Evolutionary conservation across 2,888 invertebrate genomes (phyloP).

Genomic region (Temnothorax rugatulus): DNA sequence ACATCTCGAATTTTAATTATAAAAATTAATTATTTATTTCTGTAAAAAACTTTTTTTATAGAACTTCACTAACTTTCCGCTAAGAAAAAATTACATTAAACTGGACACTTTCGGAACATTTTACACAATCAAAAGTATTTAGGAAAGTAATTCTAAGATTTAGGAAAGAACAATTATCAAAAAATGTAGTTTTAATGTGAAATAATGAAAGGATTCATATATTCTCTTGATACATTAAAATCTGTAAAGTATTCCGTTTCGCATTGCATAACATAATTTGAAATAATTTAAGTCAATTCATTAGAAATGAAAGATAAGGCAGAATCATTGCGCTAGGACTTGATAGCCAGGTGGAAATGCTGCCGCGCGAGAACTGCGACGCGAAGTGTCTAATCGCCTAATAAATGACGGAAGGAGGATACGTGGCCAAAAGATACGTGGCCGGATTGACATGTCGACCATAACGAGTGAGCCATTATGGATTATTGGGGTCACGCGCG

Average conservation of each 20-base stretch:
- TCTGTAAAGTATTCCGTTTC: neutral
- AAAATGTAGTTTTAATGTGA: neutral
- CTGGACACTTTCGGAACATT: neutral
- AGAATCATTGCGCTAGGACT: neutral
- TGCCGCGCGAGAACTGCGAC: neutral
- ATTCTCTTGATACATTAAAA: neutral
- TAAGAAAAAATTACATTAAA: neutral
- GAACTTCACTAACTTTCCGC: neutral
- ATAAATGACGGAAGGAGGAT: constrained; percentile 62
- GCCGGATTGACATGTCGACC: constrained; percentile 68
- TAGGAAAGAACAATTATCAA: neutral
- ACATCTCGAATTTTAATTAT: neutral
- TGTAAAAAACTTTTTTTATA: neutral
- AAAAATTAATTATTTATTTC: neutral
- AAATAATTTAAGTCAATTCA: neutral
- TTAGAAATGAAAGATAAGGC: neutral
- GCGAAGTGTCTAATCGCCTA: constrained; percentile 37
- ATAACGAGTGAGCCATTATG: constrained; percentile 62
- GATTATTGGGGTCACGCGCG: constrained; percentile 62
- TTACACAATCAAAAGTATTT: neutral
- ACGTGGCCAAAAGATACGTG: constrained; percentile 62
- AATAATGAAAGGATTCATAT: neutral
- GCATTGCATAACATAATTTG: neutral
- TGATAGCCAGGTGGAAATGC: neutral
- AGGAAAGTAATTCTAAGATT: neutral